Percentiles rank a stretch among this genome's conserved stretches.
These are phyloP conservation scores for Megalops atlanticus DNA, from an alignment of 2,113 vertebrate genomes.

Conservation along the genomic window DNA sequence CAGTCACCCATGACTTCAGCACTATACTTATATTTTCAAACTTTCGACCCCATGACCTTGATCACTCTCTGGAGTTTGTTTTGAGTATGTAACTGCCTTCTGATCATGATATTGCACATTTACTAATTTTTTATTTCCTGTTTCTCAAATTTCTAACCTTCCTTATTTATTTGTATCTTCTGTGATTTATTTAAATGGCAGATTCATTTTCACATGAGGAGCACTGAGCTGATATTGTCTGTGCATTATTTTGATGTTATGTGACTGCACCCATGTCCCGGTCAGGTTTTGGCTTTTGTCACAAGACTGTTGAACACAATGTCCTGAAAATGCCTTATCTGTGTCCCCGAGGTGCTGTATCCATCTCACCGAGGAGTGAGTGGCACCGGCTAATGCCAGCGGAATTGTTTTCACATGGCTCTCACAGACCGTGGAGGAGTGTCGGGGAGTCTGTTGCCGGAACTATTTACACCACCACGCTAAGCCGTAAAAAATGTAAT, in stretches of 20 bases:
- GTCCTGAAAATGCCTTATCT: constrained; percentile 9
- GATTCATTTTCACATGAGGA: neutral
- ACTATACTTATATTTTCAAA: constrained; percentile 35
- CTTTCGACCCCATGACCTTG: constrained; percentile 35
- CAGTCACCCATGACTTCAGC: constrained; percentile 25
- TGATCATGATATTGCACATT: neutral
- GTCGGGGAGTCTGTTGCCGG: constrained; percentile 12
- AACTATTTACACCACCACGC: constrained; percentile 42
- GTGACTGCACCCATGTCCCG: neutral
- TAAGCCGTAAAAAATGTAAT: constrained; percentile 52
- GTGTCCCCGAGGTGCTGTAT: constrained; percentile 22
- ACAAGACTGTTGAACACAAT: neutral
- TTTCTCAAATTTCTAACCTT: too few species aligned
- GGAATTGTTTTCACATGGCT: constrained; percentile 55
- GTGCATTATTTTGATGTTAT: neutral
- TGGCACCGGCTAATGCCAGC: constrained; percentile 34
- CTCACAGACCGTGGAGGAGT: constrained; percentile 34
- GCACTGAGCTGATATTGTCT: neutral
- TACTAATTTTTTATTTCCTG: too few species aligned
- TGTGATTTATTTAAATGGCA: neutral
- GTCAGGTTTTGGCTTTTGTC: neutral
- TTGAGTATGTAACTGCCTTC: too few species aligned
- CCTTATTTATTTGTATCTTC: too few species aligned
- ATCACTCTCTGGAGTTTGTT: constrained; percentile 13
- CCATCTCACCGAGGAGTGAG: constrained; percentile 14